These are phyloP conservation scores for Gallirallus australis DNA, from an alignment of 2,797 vertebrate genomes.

Conservation along the genomic window DNA sequence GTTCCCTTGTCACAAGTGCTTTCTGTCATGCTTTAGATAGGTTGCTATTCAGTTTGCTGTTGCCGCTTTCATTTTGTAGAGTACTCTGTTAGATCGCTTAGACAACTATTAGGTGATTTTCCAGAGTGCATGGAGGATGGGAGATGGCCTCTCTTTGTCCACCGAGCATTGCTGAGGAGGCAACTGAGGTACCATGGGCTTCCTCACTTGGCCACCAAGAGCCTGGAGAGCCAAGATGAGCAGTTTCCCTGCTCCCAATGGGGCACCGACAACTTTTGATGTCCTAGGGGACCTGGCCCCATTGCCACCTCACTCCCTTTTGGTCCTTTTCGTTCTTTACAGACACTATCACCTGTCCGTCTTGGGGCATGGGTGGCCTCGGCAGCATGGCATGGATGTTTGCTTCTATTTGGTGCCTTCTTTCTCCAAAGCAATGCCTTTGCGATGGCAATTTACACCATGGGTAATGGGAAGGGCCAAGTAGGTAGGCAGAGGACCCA, in stretches of 20 bases:
- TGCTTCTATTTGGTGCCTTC: background rate
- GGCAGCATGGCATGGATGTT: background rate
- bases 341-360: background rate
- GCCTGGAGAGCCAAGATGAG: background rate
- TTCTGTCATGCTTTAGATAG: background rate
- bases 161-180: background rate
- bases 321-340: background rate
- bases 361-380: background rate
- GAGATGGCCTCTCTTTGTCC: background rate
- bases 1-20: background rate
- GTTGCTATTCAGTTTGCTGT: background rate
- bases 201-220: background rate
- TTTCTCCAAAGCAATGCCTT: background rate
- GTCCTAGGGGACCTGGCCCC: background rate
- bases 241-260: background rate
- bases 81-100: background rate
- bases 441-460: background rate
- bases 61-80: background rate
- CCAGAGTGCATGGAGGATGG: background rate
- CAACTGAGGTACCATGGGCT: background rate
- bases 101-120: background rate
- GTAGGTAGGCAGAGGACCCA: accelerated
- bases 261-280: background rate
- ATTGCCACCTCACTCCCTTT: background rate
- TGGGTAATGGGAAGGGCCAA: background rate